Evolutionary conservation across 2,797 vertebrate species (phyloP).

Genomic region (Octomys mimax): DNA sequence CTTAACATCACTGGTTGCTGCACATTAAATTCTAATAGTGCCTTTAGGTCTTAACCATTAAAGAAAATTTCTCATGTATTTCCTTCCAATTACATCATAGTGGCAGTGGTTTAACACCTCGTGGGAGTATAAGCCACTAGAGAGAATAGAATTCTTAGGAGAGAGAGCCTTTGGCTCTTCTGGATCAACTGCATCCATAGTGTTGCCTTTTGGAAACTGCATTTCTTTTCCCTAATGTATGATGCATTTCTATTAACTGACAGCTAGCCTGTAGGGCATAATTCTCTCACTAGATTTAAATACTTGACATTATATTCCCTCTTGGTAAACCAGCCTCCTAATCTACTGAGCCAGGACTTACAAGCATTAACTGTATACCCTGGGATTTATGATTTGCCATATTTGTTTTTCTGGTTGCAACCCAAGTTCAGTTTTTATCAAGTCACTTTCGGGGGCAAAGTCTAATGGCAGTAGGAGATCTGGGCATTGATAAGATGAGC

Average conservation of each 20-base stretch:
- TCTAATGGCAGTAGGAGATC: neutral
- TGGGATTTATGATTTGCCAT: conserved; percentile 7
- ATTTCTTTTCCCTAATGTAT: conserved; percentile 42
- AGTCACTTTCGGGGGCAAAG: neutral
- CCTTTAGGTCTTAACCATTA: neutral
- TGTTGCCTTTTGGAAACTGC: conserved; percentile 12
- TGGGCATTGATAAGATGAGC: neutral
- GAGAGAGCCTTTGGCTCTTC: neutral
- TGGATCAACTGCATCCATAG: neutral
- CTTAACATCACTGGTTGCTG: neutral
- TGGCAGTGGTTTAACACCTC: neutral
- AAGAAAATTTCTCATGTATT: neutral
- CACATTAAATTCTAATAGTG: neutral
- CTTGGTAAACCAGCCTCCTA: neutral
- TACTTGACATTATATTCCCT: neutral
- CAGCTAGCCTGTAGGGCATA: neutral
- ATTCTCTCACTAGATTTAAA: conserved; percentile 52
- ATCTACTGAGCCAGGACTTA: conserved; percentile 8
- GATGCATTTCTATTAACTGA: conserved; percentile 53
- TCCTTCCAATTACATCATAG: neutral
- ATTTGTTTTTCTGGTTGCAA: conserved; percentile 6
- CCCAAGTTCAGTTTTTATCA: conserved; percentile 38
- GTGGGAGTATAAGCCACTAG: neutral
- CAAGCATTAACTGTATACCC: neutral
- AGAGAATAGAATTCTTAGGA: neutral